A percentile compares a stretch with the other conserved stretches of the same genome.
Conservation (phyloP, 30 jellyfish, hydroid and myxozoan species). For the Pelagia noctiluca region DNA sequence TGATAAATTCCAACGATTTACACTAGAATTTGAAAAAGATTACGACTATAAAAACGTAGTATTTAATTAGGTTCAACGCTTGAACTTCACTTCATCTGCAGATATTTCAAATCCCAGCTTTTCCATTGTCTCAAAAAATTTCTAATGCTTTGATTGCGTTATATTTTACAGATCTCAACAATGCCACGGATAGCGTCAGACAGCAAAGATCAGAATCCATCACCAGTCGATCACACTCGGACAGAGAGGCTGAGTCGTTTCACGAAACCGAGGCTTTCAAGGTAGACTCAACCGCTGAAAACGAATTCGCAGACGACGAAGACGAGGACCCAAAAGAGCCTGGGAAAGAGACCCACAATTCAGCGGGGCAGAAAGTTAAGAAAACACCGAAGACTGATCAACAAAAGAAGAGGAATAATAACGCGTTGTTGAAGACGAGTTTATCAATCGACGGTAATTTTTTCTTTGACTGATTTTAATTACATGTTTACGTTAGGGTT, state of each 20-base stretch:
- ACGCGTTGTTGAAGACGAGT: neutral
- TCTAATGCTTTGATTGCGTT: too few species aligned
- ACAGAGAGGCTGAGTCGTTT: conserved; percentile 26
- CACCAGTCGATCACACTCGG: neutral
- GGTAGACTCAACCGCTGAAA: conserved; percentile 19
- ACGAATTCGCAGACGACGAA: conserved; percentile 60
- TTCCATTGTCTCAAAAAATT: too few species aligned
- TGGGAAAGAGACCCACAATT: neutral
- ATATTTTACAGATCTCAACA: neutral
- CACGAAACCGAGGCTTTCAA: conserved; percentile 44
- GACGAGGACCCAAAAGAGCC: conserved; percentile 24
- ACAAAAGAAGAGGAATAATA: neutral
- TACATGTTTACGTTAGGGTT: too few species aligned
- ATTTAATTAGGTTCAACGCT: too few species aligned
- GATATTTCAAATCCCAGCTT: too few species aligned
- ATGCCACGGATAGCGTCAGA: neutral
- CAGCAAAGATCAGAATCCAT: conserved; percentile 13
- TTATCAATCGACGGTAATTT: neutral
- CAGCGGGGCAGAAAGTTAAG: neutral
- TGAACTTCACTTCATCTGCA: too few species aligned
- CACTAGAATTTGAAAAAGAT: too few species aligned
- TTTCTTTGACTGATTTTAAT: too few species aligned
- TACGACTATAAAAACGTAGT: too few species aligned
- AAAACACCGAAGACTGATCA: neutral
- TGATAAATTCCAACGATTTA: too few species aligned